These are phyloP conservation scores for Pelecanus crispus DNA, from an alignment of 2,113 vertebrate species.

Conservation along the genomic window DNA sequence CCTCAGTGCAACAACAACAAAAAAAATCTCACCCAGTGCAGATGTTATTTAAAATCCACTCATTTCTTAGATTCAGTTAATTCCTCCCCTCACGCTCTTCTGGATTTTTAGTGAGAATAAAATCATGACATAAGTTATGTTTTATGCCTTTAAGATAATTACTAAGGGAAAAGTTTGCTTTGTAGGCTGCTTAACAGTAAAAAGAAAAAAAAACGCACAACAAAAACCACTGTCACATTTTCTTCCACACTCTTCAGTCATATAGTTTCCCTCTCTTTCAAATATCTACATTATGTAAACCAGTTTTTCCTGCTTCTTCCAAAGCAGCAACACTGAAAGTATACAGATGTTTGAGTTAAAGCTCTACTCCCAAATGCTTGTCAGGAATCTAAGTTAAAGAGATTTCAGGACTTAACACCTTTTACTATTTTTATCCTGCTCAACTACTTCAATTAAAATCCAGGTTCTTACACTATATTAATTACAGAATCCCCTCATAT, in stretches of 20 bases:
- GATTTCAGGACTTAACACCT: background rate
- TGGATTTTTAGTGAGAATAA: background rate
- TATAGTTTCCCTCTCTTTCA: background rate
- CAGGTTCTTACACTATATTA: background rate
- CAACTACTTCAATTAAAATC: background rate
- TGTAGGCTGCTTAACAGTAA: background rate
- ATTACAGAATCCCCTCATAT: background rate
- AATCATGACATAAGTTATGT: background rate
- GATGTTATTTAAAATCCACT: background rate
- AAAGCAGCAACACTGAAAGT: background rate
- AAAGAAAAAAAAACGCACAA: background rate
- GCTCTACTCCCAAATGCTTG: background rate
- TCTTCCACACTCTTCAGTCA: background rate
- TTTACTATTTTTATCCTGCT: background rate
- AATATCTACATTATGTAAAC: background rate
- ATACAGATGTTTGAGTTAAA: background rate
- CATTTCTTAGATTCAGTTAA: background rate
- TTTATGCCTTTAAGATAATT: background rate
- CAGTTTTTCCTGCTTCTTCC: background rate
- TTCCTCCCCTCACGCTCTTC: background rate
- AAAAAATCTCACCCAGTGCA: background rate
- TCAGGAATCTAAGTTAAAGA: background rate
- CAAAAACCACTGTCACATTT: background rate
- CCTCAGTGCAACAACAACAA: background rate
- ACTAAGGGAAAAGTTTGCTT: background rate